Conservation (phyloP, 1,140 invertebrate species). For the Nephotettix cincticeps region DNA sequence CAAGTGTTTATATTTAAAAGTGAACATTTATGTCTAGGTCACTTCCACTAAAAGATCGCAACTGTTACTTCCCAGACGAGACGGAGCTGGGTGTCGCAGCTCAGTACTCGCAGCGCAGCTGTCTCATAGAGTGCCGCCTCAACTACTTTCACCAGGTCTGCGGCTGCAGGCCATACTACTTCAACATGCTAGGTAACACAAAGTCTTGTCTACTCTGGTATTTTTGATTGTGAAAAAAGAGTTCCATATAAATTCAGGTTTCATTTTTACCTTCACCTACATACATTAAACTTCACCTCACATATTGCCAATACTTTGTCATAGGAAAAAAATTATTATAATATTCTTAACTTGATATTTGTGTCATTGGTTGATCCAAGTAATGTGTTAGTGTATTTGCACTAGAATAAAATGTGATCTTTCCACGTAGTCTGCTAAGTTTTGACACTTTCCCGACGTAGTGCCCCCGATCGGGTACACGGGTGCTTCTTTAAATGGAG, state of each 20-base stretch:
- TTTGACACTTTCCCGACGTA: too few relatives aligned
- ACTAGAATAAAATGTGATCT: too few relatives aligned
- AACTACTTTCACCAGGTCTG: conserved; percentile 39
- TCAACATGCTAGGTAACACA: conserved; percentile 34
- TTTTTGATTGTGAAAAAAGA: neutral
- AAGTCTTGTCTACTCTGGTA: neutral
- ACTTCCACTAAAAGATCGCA: conserved; percentile 30
- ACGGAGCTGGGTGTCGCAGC: conserved; percentile 31
- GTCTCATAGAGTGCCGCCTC: conserved; percentile 42
- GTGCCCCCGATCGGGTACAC: too few relatives aligned
- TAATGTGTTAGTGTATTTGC: too few relatives aligned
- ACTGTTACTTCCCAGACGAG: conserved; percentile 42
- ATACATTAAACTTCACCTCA: neutral
- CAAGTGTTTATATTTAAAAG: too few relatives aligned
- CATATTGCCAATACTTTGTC: too few relatives aligned
- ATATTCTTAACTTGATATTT: too few relatives aligned
- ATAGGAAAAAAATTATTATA: too few relatives aligned
- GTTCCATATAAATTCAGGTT: neutral
- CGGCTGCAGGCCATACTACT: conserved; percentile 42
- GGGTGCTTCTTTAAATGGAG: too few relatives aligned
- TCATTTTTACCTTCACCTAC: neutral
- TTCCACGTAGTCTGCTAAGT: too few relatives aligned
- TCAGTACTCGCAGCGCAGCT: conserved; percentile 40
- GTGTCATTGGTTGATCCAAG: too few relatives aligned
- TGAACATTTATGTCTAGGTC: too few relatives aligned